These are phyloP conservation scores for Procambarus clarkii DNA, from an alignment of 1,140 invertebrate genomes.

Conservation along the genomic window DNA sequence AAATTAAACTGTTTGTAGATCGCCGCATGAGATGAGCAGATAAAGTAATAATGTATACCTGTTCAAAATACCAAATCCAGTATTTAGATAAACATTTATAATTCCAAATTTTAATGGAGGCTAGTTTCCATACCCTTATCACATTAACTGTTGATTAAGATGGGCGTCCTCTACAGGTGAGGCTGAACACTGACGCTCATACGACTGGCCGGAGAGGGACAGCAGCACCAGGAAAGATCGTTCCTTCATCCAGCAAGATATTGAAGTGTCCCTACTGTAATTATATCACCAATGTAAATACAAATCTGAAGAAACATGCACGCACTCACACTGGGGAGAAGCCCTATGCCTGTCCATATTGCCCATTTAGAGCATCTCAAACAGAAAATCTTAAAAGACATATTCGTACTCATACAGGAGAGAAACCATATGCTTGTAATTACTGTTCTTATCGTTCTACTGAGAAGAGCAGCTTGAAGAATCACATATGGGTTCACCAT, in stretches of 20 bases:
- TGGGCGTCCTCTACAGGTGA: constrained; percentile 62
- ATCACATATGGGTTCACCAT: constrained; percentile 56
- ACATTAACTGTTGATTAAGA: constrained; percentile 44
- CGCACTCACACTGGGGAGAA: constrained; percentile 61
- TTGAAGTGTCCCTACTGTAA: constrained; percentile 50
- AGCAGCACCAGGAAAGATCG: constrained; percentile 31
- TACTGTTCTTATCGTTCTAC: constrained; percentile 50
- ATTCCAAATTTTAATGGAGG: background rate
- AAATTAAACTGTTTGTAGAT: background rate
- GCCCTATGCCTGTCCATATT: constrained; percentile 55
- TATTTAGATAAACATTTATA: background rate
- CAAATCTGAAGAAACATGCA: constrained; percentile 55
- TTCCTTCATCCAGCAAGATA: constrained; percentile 36
- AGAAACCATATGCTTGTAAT: constrained; percentile 53
- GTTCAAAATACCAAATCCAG: background rate
- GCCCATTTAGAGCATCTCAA: constrained; percentile 57
- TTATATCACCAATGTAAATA: constrained; percentile 44
- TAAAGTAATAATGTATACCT: background rate
- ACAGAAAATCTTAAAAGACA: constrained; percentile 59
- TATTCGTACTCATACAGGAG: constrained; percentile 57
- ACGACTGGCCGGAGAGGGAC: constrained; percentile 31
- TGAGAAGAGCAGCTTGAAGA: constrained; percentile 58
- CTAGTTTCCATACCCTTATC: background rate
- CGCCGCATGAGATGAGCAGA: background rate
- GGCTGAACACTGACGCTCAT: constrained; percentile 44